Conservation (phyloP, 2,888 invertebrate genomes). For the Blastobasis adustella region DNA sequence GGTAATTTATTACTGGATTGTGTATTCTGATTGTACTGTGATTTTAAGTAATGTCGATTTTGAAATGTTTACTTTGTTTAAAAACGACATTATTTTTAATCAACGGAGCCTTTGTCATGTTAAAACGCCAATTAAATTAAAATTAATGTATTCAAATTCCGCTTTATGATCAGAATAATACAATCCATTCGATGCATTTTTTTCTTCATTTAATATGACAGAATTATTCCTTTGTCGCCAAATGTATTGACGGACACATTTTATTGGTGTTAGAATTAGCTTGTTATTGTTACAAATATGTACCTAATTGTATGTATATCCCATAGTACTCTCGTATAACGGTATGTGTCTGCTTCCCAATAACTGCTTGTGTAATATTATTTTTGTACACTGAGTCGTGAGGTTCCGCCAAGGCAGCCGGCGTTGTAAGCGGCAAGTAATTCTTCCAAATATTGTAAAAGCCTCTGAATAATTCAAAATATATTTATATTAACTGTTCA, state of each 20-base stretch:
- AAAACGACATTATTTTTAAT: too few species aligned
- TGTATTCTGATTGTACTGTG: too few species aligned
- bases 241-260: slow-evolving; percentile 19
- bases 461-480: slow-evolving; percentile 75
- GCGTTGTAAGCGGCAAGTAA: slow-evolving; percentile 46
- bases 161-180: too few species aligned
- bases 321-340: slow-evolving; percentile 10
- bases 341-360: slow-evolving; percentile 17
- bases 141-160: too few species aligned
- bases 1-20: too few species aligned
- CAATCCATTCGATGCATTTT: too few species aligned
- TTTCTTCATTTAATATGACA: too few species aligned
- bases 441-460: slow-evolving; percentile 73
- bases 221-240: slow-evolving; percentile 12
- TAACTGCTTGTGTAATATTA: slow-evolving; percentile 48
- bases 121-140: too few species aligned
- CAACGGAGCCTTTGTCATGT: too few species aligned
- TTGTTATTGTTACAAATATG: slow-evolving; percentile 27
- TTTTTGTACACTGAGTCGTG: slow-evolving; percentile 36
- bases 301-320: slow-evolving; percentile 19
- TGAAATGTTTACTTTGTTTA: too few species aligned
- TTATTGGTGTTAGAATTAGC: slow-evolving; percentile 35
- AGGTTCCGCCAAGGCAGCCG: slow-evolving; percentile 25
- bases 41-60: too few species aligned
- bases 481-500: slow-evolving; percentile 76